Evolutionary conservation across 2,888 invertebrate species (phyloP), one percentile per base, ranked within the genome.

Genomic region (Baccha elongata): DNA sequence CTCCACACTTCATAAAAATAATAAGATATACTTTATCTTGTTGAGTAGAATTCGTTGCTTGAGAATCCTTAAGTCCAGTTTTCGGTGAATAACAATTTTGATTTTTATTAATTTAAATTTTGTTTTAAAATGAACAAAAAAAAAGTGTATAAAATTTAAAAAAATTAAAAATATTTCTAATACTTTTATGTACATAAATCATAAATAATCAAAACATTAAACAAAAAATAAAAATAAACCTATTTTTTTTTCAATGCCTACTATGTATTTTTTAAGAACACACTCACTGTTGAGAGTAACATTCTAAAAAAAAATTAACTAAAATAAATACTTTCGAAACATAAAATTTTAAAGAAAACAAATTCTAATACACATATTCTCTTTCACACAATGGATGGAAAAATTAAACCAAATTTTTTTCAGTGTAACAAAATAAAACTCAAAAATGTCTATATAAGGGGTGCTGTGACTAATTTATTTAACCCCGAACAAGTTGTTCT

Each of bases 351-450:
- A 69, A 80, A 19, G 17, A 68, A 73, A 74, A 69, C 44, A 37
- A 64, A 53, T 74, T 72, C 78, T 71, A 67, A 71, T 48, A 67
- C 55, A 67, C 73, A 73, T 83, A 73, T 83, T 83, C 85, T 78
- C 86, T 85, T 85, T 86, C 86, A 86, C 86, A 85, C 86, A 85
- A 85, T 86, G 85, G 71, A 85, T 85, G 84, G 71, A 73, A 67
- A 80, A 74, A 80, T 71, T 32, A 62, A 84, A 81, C 69, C 42
- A 50, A 69, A 67, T 53, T 52, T 65, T 52, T 62, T 58, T 74
- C 65, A 71, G 48, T 71, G 62, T 64, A 55, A 44, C 32, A 67
- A 81, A 80, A 65, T n/a, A 76, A 84, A 76, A 83, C 64, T 71
- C 62, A 80, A 65, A 81, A 80, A 29, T 58, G 10, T 64, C 60